Evolutionary conservation across 2,888 invertebrate species (phyloP), one percentile per base, ranked within the genome.

Genomic region (Lissocephala sabroskyi): DNA sequence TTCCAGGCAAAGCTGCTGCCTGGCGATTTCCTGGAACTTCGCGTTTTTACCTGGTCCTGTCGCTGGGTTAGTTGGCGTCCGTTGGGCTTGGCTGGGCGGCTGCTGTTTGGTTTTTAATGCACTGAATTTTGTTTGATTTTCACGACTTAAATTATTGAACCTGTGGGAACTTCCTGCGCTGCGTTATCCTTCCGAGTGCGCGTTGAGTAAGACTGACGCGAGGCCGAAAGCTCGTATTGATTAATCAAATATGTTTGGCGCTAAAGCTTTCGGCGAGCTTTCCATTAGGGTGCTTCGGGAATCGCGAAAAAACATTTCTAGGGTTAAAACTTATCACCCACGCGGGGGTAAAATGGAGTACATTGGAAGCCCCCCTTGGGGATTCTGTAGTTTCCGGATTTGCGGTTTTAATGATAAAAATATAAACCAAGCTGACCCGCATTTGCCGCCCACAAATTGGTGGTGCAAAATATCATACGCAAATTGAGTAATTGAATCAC

Each of bases 191-290:
- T 56, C 54, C 74, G 58, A 63, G 49, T 56, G 45, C 53, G 59
- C 59, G 60, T 65, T 67, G 54, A 56, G 51, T 67, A 65, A 67
- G 73, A 71, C 67, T 75, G 56, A 49, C 19, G 43, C 49, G 45
- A 64, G n/a, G n/a, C n/a, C n/a, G n/a, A 59, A 55, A 59, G 3
- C 52, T 58, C 30, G 23, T 76, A 70, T 76, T 73, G 77, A 70
- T 70, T 70, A 76, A 40, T 76, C 68, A 64, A 76, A 55, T 52
- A 13, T 44, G 45, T 41, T 33, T 35, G 41, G 45, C 32, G 45
- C 11, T 11, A 18, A 36, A 71, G 73, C 67, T 63, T 63, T 41
- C 16, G 1, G 17, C 3, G 23, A 53, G 58, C 67, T 66, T 66
- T 50, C 23, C 10, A 29, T 49, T 32, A 35, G 44, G 67, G 75